Evolutionary conservation across 1,140 invertebrate genomes (phyloP), one percentile per base, ranked within the genome.

Genomic region (Meloidogyne hapla): DNA sequence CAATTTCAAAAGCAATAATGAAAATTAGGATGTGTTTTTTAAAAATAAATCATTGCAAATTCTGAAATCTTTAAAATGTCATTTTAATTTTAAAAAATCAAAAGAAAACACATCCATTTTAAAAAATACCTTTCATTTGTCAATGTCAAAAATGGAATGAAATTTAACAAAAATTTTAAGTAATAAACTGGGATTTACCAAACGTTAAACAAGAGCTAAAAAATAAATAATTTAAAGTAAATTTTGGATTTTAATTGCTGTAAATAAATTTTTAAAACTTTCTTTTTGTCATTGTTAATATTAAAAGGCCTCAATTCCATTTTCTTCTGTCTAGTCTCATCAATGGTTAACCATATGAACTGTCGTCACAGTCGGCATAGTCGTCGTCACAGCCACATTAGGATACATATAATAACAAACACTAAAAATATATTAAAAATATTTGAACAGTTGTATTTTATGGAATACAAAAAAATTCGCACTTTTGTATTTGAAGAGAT

Each of bases 381-480:
- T 23, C 62, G 6, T 23, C 62, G 6, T 5, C 8, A 33, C 9
- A 42, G 21, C 18, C 21, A 21, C 21, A n/a, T n/a, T 18, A 6
- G 40, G 65, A n/a, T 38, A 18, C 9, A 21, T 67, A 21, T 67
- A 67, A 21, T 38, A 67, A n/a, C 65, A 67, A 9, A 67, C 65
- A 67, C 65, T 67, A 56, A 56, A 56, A 1, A 18, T 48, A n/a
- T n/a, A 33, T 33, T 33, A 33, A 26, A 26, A 63, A 63, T 21
- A 63, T 63, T 23, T 26, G 6, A 23, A 63, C n/a, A n/a, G n/a
- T n/a, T n/a, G n/a, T n/a, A n/a, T n/a, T n/a, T n/a, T n/a, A n/a
- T n/a, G n/a, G n/a, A n/a, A n/a, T n/a, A n/a, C n/a, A n/a, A n/a
- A n/a, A n/a, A n/a, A n/a, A n/a, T n/a, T n/a, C n/a, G n/a, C n/a